Conservation (phyloP, 92 coral and sea anemone species). For the Siderastrea siderea region DNA sequence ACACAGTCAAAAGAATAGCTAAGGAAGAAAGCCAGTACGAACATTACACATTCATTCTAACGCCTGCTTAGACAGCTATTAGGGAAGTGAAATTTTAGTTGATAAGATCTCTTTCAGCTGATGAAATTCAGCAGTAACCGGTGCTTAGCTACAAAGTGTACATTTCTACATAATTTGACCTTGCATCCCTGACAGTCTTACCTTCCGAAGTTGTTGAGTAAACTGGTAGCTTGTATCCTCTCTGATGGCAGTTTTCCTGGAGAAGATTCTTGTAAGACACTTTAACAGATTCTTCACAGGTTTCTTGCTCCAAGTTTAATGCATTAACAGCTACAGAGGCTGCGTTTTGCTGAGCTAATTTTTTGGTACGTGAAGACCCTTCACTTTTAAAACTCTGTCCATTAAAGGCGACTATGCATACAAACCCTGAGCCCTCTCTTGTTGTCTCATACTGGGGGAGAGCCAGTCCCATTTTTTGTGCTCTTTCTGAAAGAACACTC, state of each 20-base stretch:
- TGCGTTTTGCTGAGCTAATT: constrained; percentile 82
- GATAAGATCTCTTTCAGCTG: no score
- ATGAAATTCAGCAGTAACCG: no score
- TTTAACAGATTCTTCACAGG: not conserved
- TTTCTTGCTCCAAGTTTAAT: constrained; percentile 25
- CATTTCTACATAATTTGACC: no score
- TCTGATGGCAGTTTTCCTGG: constrained; percentile 91
- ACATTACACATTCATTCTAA: no score
- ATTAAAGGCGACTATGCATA: constrained; percentile 71
- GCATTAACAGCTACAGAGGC: constrained; percentile 63
- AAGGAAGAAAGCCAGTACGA: no score
- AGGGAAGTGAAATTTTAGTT: no score
- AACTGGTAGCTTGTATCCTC: constrained; percentile 74
- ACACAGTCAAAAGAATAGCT: no score
- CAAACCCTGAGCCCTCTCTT: constrained; percentile 52
- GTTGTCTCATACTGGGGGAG: constrained; percentile 65
- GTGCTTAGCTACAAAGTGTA: no score
- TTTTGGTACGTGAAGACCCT: constrained; percentile 59
- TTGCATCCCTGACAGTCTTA: not conserved
- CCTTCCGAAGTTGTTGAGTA: constrained; percentile 80
- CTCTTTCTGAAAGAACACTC: constrained; percentile 79
- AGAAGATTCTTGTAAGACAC: constrained; percentile 86
- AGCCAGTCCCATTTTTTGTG: constrained; percentile 70
- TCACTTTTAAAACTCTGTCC: constrained; percentile 72
- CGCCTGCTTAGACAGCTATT: no score